Percentiles rank a stretch among this genome's conserved stretches.
Evolutionary conservation across 2,797 vertebrate species (phyloP).

Genomic region (Lemur catta): DNA sequence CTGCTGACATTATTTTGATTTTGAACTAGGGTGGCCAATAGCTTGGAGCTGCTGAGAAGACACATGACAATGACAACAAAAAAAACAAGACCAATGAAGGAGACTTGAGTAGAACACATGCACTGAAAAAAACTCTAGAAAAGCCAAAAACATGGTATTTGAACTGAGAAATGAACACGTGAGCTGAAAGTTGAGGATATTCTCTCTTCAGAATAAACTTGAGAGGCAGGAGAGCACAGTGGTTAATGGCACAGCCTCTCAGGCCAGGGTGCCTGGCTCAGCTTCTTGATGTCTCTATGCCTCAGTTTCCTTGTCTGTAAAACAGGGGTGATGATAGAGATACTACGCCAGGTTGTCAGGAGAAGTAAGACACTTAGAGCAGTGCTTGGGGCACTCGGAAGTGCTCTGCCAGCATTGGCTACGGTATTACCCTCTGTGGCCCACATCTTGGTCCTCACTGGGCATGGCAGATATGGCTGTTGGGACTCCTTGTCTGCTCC

Average conservation of each 20-base stretch:
- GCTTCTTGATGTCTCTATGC: background rate
- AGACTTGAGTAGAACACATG: background rate
- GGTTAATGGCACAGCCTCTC: background rate
- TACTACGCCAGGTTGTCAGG: background rate
- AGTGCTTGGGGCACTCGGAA: background rate
- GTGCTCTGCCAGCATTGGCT: background rate
- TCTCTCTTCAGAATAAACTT: background rate
- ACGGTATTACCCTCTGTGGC: accelerated
- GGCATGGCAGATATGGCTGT: background rate
- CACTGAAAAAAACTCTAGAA: background rate
- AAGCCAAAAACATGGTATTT: background rate
- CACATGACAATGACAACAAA: background rate
- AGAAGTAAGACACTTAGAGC: too few relatives aligned
- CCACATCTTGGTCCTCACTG: background rate
- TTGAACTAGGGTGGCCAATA: background rate
- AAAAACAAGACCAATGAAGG: background rate
- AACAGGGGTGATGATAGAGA: background rate
- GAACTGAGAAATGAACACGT: background rate
- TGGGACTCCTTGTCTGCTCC: background rate
- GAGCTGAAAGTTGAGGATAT: background rate
- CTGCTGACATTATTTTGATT: background rate
- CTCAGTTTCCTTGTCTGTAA: background rate
- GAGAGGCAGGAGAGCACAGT: background rate
- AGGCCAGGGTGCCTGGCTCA: background rate
- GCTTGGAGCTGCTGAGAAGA: background rate